phyloP scores from a whole-genome alignment of 2,113 vertebrate species.

The Rhynchomys soricoides region DNA sequence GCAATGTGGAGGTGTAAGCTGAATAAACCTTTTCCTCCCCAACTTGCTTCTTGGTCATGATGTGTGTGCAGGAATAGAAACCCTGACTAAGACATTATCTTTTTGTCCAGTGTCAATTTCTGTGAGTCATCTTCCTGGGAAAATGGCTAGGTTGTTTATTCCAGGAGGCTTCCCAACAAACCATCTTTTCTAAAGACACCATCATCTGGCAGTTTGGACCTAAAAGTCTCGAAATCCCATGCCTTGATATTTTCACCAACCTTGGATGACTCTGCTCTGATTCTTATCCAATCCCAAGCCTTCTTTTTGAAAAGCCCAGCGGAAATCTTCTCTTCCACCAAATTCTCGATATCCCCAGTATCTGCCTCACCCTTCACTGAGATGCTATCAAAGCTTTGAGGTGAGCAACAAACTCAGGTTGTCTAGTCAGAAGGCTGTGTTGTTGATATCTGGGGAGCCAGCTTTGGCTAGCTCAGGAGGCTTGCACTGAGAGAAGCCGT shows the following conservation, averaged over 20 bases:
- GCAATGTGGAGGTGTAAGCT: too few species aligned
- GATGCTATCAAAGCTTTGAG: not conserved
- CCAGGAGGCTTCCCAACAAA: not conserved
- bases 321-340: not conserved
- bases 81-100: too few species aligned
- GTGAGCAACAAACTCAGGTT: not conserved
- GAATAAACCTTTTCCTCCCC: too few species aligned
- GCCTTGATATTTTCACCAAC: not conserved
- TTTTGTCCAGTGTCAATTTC: not conserved
- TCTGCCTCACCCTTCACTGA: fast-evolving
- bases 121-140: not conserved
- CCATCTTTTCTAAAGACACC: not conserved
- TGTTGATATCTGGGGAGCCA: not conserved
- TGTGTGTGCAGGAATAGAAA: too few species aligned
- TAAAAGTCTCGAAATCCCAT: not conserved
- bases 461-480: not conserved
- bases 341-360: not conserved
- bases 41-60: too few species aligned
- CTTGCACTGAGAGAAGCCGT: not conserved
- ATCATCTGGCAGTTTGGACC: not conserved
- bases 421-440: not conserved
- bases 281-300: not conserved
- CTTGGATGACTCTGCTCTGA: not conserved
- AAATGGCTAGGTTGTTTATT: not conserved
- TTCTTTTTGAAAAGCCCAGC: not conserved